Conservation (phyloP, 1,140 invertebrate species). For the Drosophila ficusphila region DNA sequence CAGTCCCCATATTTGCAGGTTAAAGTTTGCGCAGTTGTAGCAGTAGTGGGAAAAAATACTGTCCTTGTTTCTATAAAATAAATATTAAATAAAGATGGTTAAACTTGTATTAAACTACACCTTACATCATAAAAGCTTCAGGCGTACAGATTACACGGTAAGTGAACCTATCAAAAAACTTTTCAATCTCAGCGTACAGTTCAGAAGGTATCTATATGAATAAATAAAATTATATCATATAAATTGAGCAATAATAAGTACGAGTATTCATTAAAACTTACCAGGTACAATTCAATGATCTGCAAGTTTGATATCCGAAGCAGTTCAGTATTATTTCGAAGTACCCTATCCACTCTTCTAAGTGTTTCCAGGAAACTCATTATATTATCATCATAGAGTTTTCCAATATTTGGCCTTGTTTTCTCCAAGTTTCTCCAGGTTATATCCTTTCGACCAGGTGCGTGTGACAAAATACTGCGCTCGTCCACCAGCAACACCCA, state of each 20-base stretch:
- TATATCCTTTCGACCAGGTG: slow-evolving; percentile 12
- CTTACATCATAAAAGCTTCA: slow-evolving; percentile 63
- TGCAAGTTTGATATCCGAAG: neutral
- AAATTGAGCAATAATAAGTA: neutral
- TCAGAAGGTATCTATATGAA: slow-evolving; percentile 35
- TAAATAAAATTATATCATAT: neutral
- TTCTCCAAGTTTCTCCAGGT: slow-evolving; percentile 34
- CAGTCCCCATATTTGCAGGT: slow-evolving; percentile 65
- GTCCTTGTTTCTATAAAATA: slow-evolving; percentile 28
- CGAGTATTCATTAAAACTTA: too few relatives aligned
- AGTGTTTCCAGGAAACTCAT: slow-evolving; percentile 26
- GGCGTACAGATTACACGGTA: slow-evolving; percentile 62
- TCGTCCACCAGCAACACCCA: slow-evolving; percentile 58
- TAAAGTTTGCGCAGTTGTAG: slow-evolving; percentile 45
- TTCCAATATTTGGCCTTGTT: slow-evolving; percentile 44
- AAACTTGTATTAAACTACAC: neutral
- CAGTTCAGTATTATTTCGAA: slow-evolving; percentile 32
- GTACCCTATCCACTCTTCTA: slow-evolving; percentile 17
- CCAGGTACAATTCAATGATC: slow-evolving; percentile 27
- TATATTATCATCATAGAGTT: slow-evolving; percentile 37
- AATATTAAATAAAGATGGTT: neutral
- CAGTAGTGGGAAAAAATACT: slow-evolving; percentile 46
- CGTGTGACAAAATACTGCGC: slow-evolving; percentile 40
- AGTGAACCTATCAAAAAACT: slow-evolving; percentile 56
- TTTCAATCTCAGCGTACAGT: slow-evolving; percentile 35